Percentiles rank a stretch among this genome's conserved stretches.
phyloP scores from a whole-genome alignment of 2,797 vertebrate species.

The Pangasius sanitwongsei region DNA sequence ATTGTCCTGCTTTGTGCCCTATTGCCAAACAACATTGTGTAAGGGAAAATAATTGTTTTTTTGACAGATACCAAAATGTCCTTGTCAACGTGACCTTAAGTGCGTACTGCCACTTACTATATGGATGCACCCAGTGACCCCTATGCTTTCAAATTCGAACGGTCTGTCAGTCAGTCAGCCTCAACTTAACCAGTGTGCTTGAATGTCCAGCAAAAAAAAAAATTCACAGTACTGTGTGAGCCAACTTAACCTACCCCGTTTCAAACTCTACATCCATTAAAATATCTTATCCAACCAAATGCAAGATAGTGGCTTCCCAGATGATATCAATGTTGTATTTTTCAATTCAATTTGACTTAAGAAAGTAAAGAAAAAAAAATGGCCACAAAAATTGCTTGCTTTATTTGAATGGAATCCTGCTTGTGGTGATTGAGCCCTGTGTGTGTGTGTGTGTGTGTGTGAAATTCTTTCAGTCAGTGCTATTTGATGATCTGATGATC shows the following conservation, averaged over 20 bases:
- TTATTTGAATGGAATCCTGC: neutral
- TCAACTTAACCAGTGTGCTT: neutral
- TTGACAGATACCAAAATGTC: neutral
- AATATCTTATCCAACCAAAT: conserved; percentile 15
- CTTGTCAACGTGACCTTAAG: neutral
- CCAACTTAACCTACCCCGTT: neutral
- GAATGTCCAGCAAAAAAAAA: neutral
- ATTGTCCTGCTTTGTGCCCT: too few species aligned
- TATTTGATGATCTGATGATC: conserved; percentile 33
- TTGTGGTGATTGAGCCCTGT: neutral
- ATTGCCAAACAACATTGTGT: too few species aligned
- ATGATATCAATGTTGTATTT: neutral
- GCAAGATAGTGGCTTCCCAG: neutral
- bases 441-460: neutral
- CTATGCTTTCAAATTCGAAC: neutral
- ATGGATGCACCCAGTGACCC: neutral
- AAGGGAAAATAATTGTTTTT: neutral
- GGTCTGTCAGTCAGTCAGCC: neutral
- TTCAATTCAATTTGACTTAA: neutral
- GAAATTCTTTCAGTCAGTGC: neutral
- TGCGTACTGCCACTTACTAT: neutral
- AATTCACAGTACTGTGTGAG: neutral
- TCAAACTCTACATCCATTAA: neutral
- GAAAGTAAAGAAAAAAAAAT: neutral
- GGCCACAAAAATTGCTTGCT: neutral